A percentile compares a stretch with the other conserved stretches of the same genome.
Evolutionary conservation across 2,113 vertebrate species (phyloP).

Genomic region (Otocyon megalotis): DNA sequence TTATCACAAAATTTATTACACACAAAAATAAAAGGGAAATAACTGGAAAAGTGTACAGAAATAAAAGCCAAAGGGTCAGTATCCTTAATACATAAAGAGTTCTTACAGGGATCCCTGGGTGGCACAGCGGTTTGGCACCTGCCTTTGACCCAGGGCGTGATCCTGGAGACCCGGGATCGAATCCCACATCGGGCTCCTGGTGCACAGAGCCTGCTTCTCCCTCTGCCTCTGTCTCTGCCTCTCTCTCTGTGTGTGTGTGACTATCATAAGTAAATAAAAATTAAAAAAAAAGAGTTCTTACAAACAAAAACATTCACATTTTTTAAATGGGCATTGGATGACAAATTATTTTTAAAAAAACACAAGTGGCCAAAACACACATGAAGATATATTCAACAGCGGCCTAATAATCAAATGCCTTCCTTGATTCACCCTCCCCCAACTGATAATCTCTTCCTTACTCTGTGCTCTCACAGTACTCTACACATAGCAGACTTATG

Average conservation of each 20-base stretch:
- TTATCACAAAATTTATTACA: neutral
- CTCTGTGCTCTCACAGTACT: neutral
- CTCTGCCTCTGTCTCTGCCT: no score
- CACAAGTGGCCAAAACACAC: neutral
- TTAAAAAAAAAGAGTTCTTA: neutral
- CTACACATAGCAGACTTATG: neutral
- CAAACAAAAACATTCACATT: neutral
- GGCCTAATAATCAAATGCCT: neutral
- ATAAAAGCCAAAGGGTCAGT: neutral
- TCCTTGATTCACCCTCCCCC: neutral
- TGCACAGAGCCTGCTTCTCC: no score
- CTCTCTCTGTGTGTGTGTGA: no score
- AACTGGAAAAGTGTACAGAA: neutral
- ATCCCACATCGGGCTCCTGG: no score
- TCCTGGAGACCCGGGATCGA: no score
- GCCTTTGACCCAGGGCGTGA: no score
- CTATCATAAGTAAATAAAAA: no score
- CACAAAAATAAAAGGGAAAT: neutral
- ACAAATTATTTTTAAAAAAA: neutral
- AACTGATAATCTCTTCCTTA: neutral
- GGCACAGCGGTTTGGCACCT: no score
- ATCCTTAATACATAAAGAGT: neutral
- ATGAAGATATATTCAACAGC: neutral
- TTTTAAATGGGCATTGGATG: neutral
- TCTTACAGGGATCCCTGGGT: no score